These are phyloP conservation scores for Aromia moschata DNA, from an alignment of 2,888 invertebrate species.

Conservation along the genomic window DNA sequence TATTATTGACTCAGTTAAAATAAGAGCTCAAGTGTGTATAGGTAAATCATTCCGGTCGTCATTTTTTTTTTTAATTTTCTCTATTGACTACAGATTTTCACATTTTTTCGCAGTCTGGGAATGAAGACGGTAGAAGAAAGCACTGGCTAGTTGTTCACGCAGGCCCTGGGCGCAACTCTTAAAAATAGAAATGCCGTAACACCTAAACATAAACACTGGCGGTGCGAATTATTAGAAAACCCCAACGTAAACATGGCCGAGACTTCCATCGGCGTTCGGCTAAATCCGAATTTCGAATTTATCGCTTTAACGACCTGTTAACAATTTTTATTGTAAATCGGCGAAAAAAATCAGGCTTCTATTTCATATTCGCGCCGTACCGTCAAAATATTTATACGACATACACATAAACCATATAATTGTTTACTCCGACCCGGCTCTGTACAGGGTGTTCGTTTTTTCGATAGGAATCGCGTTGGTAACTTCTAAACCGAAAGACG, in stretches of 20 bases:
- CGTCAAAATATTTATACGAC: constrained; percentile 44
- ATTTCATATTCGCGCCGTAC: constrained; percentile 16
- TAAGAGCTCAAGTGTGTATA: too few species aligned
- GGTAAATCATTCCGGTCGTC: too few species aligned
- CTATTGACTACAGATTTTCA: too few species aligned
- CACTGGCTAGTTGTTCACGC: too few species aligned
- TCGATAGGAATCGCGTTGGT: too few species aligned
- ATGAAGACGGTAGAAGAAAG: too few species aligned
- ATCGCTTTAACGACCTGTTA: constrained; percentile 24
- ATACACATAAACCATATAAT: constrained; percentile 33
- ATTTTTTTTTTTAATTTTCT: too few species aligned
- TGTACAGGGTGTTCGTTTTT: too few species aligned
- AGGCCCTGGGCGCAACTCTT: constrained; percentile 1
- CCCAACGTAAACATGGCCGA: constrained; percentile 5
- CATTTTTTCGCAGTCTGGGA: too few species aligned
- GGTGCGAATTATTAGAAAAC: constrained; percentile 11
- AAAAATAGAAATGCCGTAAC: constrained; percentile 20
- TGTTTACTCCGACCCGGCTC: constrained; percentile 40
- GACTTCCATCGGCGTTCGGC: constrained; percentile 7
- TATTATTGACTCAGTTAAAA: too few species aligned
- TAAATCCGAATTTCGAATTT: constrained; percentile 23
- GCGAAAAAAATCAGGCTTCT: constrained; percentile 8
- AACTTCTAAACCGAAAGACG: too few species aligned
- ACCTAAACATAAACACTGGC: constrained; percentile 8
- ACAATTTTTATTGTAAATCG: constrained; percentile 21